Base-by-base conservation (phyloP, 2,888 invertebrate genomes). In the Nymphalis polychloros region DNA sequence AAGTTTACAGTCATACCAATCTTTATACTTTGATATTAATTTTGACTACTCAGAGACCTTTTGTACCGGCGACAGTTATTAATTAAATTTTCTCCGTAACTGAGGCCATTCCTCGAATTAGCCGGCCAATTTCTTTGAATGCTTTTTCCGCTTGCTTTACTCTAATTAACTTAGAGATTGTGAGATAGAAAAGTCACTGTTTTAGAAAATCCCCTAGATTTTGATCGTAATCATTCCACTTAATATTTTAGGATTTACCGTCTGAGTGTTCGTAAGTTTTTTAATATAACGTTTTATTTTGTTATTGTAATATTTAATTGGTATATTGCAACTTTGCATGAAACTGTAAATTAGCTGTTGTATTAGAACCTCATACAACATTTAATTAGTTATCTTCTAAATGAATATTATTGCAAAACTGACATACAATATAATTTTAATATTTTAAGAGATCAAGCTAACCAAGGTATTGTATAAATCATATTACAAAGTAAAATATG, bases 161-260 rank as follows among this genome's bases (percentile, higher is more conserved):
- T 79, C 81, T 86, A 89, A 90, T 89, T 89, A 87, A 84, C 82
- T 85, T 83, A 82, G 80, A 80, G 85, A 88, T 86, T 79, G 81
- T 73, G 78, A 72, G 72, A 77, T 76, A 76, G 77, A 73, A 69
- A 72, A 75, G 77, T 62, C 73, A 70, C 65, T 71, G 68, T 72
- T 70, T 63, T 64, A 69, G 71, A 46, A 66, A 70, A 86, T 82
- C 80, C 83, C 79, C 67, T 75, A 75, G 79, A 81, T 81, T 80
- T 77, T 73, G 81, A 83, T 86, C 81, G 84, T 86, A 84, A 87
- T 84, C 81, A 81, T 84, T 83, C 84, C 80, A 82, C 79, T 84
- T 84, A 79, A 82, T 82, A 79, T 82, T 81, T 77, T 76, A 64
- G 63, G 83, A 81, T 81, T 80, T 79, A 79, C 79, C 75, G 76